A percentile compares a stretch with the other conserved stretches of the same genome.
These are phyloP conservation scores for Danio aesculapii DNA, from an alignment of 2,797 vertebrate species.

Conservation along the genomic window DNA sequence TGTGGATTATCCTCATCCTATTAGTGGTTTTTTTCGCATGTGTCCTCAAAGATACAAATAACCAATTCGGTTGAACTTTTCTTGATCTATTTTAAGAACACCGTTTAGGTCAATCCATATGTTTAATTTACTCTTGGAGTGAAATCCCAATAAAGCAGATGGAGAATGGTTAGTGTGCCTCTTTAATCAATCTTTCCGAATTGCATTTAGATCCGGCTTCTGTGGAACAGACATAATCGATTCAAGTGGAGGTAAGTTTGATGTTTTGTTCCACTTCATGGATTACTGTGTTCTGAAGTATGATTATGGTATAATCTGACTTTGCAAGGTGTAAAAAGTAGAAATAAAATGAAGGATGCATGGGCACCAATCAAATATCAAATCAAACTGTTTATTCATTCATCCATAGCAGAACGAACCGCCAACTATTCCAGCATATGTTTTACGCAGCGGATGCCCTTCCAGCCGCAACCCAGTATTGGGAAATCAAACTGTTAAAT, in stretches of 20 bases:
- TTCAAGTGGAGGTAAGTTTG: neutral
- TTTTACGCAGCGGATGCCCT: too few relatives aligned
- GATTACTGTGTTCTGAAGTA: neutral
- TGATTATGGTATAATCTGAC: neutral
- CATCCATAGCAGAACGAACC: too few relatives aligned
- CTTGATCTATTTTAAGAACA: constrained; percentile 2
- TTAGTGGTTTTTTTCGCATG: neutral
- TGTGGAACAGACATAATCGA: constrained; percentile 1
- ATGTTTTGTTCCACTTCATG: neutral
- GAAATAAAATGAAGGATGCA: neutral
- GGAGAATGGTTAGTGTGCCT: neutral
- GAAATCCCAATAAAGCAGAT: constrained; percentile 36
- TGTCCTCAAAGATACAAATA: constrained; percentile 11
- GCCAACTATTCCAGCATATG: too few relatives aligned
- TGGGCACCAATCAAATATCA: too few relatives aligned
- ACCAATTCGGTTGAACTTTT: neutral
- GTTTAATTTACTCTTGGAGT: constrained; percentile 34
- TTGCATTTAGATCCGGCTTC: constrained; percentile 23
- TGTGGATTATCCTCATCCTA: neutral
- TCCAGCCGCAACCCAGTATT: too few relatives aligned
- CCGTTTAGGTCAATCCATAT: constrained; percentile 16
- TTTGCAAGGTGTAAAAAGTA: neutral
- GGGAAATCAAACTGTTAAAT: too few relatives aligned
- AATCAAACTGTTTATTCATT: too few relatives aligned
- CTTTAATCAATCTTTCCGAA: constrained; percentile 33